Evolutionary conservation across 64 coral and sea anemone species (phyloP).

Genomic region (Acropora yongei): DNA sequence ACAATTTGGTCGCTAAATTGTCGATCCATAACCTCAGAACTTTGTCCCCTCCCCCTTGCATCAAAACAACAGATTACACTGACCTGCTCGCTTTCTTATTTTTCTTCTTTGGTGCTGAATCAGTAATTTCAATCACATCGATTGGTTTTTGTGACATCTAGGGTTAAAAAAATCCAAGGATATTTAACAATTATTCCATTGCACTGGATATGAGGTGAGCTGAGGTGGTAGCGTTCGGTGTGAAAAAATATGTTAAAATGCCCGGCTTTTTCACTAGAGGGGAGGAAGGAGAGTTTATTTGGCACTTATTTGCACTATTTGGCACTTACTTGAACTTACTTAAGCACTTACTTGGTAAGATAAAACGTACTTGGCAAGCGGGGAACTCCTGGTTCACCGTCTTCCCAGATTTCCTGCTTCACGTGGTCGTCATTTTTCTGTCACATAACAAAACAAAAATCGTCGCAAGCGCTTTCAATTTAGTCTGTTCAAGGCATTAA

Average conservation of each 20-base stretch:
- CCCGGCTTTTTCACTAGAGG: too few species aligned
- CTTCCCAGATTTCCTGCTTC: conserved; percentile 19
- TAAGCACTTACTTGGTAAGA: too few species aligned
- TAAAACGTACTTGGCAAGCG: neutral
- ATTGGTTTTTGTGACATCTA: too few species aligned
- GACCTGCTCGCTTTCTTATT: conserved; percentile 21
- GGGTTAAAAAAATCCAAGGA: too few species aligned
- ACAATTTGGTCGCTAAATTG: conserved; percentile 19
- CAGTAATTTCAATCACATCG: too few species aligned
- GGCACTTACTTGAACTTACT: too few species aligned
- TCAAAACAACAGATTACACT: conserved; percentile 20
- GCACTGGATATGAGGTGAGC: too few species aligned
- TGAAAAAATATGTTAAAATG: too few species aligned
- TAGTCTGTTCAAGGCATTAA: conserved; percentile 29
- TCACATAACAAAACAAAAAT: conserved; percentile 3
- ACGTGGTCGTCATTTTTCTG: conserved; percentile 10
- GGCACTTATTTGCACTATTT: too few species aligned
- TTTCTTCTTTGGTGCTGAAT: neutral
- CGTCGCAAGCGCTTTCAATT: conserved; percentile 20
- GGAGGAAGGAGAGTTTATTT: too few species aligned
- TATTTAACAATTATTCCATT: too few species aligned
- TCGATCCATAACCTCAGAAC: neutral
- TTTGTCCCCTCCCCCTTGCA: conserved; percentile 25
- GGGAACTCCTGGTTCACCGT: conserved; percentile 5
- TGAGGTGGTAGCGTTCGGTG: too few species aligned